Percentiles rank a stretch among this genome's conserved stretches.
phyloP scores from a whole-genome alignment of 2,113 vertebrate species.

The Clarias batrachus region DNA sequence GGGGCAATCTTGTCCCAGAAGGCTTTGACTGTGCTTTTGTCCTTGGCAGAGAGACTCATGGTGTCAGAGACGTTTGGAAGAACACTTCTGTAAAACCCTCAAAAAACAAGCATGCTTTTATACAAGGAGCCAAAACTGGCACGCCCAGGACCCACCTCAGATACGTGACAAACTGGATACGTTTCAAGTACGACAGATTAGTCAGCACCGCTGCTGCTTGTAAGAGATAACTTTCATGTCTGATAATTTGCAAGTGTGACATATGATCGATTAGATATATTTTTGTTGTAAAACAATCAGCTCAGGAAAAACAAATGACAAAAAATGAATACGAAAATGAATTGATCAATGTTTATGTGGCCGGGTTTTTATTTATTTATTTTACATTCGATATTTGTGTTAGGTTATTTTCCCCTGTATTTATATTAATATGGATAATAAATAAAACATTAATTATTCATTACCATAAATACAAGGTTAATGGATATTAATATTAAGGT shows the following conservation, averaged over 20 bases:
- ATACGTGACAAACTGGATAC: background rate
- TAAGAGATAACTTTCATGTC: background rate
- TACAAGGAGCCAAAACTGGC: slow-evolving; percentile 6
- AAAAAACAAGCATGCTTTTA: slow-evolving; percentile 8
- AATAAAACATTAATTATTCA: background rate
- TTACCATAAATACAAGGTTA: background rate
- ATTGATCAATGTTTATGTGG: background rate
- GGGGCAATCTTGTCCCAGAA: slow-evolving; percentile 61
- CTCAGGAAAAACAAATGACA: background rate
- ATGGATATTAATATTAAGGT: background rate
- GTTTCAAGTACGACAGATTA: slow-evolving; percentile 14
- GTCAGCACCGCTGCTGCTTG: background rate
- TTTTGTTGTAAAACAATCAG: background rate
- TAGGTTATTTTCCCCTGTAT: background rate
- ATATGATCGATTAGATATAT: background rate
- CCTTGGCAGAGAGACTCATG: slow-evolving; percentile 67
- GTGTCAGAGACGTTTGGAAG: slow-evolving; percentile 15
- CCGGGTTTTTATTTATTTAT: background rate
- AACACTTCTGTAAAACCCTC: slow-evolving; percentile 23
- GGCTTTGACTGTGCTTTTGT: slow-evolving; percentile 61
- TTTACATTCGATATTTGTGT: background rate
- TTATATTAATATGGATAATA: background rate
- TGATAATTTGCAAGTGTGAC: background rate
- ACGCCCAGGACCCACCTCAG: slow-evolving; percentile 23
- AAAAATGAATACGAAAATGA: background rate